Evolutionary conservation across 2,888 invertebrate species (phyloP).

Genomic region (Drosophila ezoana): DNA sequence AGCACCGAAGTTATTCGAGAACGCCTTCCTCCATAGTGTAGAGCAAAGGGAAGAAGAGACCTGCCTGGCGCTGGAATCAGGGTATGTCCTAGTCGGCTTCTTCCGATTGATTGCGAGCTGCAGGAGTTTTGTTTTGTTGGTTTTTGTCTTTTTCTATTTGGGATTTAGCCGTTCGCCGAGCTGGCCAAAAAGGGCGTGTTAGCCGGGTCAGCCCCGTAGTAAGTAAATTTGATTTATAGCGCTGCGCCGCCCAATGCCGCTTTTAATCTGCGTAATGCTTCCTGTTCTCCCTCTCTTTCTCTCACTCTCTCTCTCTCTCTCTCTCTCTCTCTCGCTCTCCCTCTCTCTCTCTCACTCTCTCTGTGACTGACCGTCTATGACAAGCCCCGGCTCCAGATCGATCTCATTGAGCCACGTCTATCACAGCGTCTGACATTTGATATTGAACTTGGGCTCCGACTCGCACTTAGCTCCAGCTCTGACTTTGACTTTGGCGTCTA

Average conservation of each 20-base stretch:
- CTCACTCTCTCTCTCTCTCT: too few relatives aligned
- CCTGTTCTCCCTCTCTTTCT: slow-evolving; percentile 43
- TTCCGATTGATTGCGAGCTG: slow-evolving; percentile 41
- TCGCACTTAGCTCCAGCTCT: slow-evolving; percentile 12
- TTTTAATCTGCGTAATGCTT: slow-evolving; percentile 55
- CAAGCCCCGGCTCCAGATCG: slow-evolving; percentile 49
- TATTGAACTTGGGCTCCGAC: slow-evolving; percentile 73
- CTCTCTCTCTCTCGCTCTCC: too few relatives aligned
- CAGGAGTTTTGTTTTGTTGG: slow-evolving; percentile 30
- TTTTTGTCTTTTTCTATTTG: neutral
- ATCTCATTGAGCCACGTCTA: slow-evolving; percentile 58
- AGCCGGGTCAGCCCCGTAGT: slow-evolving; percentile 40
- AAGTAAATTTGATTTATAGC: slow-evolving; percentile 67
- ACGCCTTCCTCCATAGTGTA: too few relatives aligned
- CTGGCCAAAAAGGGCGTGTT: slow-evolving; percentile 64
- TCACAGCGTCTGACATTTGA: slow-evolving; percentile 66
- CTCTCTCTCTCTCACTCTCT: too few relatives aligned
- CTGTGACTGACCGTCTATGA: slow-evolving; percentile 38
- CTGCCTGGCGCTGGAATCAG: too few relatives aligned
- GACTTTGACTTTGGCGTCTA: slow-evolving; percentile 40
- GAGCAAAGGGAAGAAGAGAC: too few relatives aligned
- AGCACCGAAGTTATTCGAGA: too few relatives aligned
- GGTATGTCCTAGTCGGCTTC: too few relatives aligned
- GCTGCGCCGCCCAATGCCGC: slow-evolving; percentile 27
- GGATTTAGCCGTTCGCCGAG: slow-evolving; percentile 1